phyloP scores from a whole-genome alignment of 1,140 invertebrate species.

The Contarinia nasturtii region DNA sequence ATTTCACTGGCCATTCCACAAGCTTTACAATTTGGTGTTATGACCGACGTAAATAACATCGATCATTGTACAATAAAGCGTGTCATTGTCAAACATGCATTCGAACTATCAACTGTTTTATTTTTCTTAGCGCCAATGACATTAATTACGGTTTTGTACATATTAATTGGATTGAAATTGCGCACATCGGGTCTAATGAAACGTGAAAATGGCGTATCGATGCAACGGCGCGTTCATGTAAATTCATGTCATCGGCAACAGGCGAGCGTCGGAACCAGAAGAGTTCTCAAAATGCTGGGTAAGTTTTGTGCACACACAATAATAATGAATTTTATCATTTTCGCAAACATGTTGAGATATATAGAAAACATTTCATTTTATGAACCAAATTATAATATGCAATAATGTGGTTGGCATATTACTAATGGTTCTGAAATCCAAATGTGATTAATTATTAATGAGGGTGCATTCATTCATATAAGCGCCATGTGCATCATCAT shows the following conservation, averaged over 20 bases:
- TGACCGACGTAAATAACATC: neutral
- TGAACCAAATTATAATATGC: too few species aligned
- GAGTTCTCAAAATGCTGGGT: constrained; percentile 45
- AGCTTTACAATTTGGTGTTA: constrained; percentile 40
- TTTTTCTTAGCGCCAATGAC: constrained; percentile 65
- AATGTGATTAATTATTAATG: too few species aligned
- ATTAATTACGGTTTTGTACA: constrained; percentile 49
- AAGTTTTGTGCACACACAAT: constrained; percentile 15
- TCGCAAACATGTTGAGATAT: too few species aligned
- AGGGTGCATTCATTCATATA: too few species aligned
- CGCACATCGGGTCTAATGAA: constrained; percentile 25
- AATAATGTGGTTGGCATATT: too few species aligned
- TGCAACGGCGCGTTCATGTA: neutral
- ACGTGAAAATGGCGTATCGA: neutral
- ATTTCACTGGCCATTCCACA: constrained; percentile 61
- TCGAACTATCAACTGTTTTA: constrained; percentile 50
- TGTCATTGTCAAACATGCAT: constrained; percentile 37
- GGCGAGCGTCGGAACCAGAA: constrained; percentile 19
- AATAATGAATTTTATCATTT: neutral
- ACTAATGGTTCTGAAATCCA: too few species aligned
- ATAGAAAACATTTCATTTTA: too few species aligned
- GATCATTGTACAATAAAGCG: constrained; percentile 15
- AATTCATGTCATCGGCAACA: neutral
- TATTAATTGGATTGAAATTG: constrained; percentile 46
- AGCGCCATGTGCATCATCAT: too few species aligned